Percentiles rank a stretch among this genome's conserved stretches.
These are phyloP conservation scores for Macrosteles quadrilineatus DNA, from an alignment of 1,140 invertebrate species.

Conservation along the genomic window DNA sequence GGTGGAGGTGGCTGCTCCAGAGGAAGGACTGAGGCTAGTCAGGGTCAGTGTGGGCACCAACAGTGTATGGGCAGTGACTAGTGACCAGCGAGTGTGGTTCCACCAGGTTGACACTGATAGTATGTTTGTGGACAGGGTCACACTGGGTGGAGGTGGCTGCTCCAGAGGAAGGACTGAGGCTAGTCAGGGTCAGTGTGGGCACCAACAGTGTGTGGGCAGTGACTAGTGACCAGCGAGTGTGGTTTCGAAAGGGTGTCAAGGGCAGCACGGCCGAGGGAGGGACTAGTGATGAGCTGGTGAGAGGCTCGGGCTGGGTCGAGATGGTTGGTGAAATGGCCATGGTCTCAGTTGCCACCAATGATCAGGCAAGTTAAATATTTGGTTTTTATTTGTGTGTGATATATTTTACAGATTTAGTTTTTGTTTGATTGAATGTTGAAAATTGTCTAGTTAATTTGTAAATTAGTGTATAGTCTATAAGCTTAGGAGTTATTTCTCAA, in stretches of 20 bases:
- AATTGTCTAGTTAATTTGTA: no score
- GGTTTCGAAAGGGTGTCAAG: conserved; percentile 85
- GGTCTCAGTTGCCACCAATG: conserved; percentile 81
- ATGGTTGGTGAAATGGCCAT: conserved; percentile 81
- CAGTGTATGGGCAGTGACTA: conserved; percentile 83
- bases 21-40: conserved; percentile 64
- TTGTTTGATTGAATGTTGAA: no score
- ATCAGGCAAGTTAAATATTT: conserved; percentile 67
- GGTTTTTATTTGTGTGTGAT: no score
- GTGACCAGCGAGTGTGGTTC: conserved; percentile 87
- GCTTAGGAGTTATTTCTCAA: no score
- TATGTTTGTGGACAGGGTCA: conserved; percentile 64
- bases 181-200: conserved; percentile 80
- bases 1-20: conserved; percentile 76
- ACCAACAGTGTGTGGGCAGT: conserved; percentile 85
- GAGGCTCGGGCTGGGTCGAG: conserved; percentile 78
- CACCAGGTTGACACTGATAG: no score
- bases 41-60: conserved; percentile 83
- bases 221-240: conserved; percentile 80
- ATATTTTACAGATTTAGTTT: no score
- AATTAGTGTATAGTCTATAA: no score
- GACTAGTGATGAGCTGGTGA: conserved; percentile 68
- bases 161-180: conserved; percentile 65
- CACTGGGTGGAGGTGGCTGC: conserved; percentile 79
- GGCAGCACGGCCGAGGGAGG: conserved; percentile 52